Percentiles rank a stretch among this genome's conserved stretches.
These are phyloP conservation scores for Hippopotamus amphibius DNA, from an alignment of 2,113 vertebrate genomes.

Conservation along the genomic window DNA sequence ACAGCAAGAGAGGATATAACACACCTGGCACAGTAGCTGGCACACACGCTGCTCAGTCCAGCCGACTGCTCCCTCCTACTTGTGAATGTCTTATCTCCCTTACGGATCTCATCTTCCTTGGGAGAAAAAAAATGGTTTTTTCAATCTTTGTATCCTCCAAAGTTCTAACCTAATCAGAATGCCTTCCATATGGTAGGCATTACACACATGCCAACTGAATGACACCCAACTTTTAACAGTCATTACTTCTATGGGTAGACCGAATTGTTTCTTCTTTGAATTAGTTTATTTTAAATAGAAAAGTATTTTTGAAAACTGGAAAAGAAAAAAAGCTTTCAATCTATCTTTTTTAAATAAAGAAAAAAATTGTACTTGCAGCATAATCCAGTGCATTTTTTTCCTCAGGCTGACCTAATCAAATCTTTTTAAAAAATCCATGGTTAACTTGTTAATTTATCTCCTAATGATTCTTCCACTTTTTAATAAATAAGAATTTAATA, in stretches of 20 bases:
- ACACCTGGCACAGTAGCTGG: neutral
- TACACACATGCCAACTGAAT: neutral
- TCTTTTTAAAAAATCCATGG: neutral
- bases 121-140: neutral
- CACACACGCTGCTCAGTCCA: neutral
- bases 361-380: neutral
- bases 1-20: neutral
- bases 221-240: neutral
- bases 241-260: neutral
- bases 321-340: neutral
- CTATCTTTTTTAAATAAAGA: neutral
- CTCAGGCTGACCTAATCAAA: neutral
- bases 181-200: neutral
- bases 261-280: neutral
- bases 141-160: neutral
- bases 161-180: neutral
- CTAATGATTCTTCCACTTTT: neutral
- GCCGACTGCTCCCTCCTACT: neutral
- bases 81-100: neutral
- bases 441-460: neutral
- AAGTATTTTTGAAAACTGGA: constrained; percentile 7
- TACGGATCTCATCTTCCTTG: neutral
- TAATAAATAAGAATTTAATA: neutral
- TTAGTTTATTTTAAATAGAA: neutral
- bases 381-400: neutral